Percentiles rank a stretch among this genome's conserved stretches.
Conservation (phyloP, 2,888 invertebrate species). For the Spicauda simplicius region DNA sequence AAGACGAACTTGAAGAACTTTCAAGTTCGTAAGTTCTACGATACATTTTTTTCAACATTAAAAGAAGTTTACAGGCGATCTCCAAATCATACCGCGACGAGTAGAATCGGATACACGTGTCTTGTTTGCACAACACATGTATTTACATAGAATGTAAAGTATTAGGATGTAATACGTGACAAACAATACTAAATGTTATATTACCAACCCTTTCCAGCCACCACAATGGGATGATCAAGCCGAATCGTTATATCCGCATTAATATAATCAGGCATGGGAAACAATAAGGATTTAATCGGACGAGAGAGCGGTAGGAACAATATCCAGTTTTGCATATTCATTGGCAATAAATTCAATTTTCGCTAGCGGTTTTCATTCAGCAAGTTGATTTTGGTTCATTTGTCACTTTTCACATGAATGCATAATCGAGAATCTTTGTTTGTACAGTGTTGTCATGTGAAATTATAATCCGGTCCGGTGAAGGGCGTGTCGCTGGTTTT, state of each 20-base stretch:
- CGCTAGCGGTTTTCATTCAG: constrained; percentile 69
- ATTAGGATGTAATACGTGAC: too few relatives aligned
- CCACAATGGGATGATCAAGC: constrained; percentile 42
- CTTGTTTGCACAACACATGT: too few relatives aligned
- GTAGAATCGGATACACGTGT: too few relatives aligned
- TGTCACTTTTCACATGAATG: constrained; percentile 68
- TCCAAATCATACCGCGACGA: too few relatives aligned
- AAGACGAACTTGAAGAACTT: too few relatives aligned
- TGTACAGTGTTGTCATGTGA: constrained; percentile 38
- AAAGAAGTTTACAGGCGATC: too few relatives aligned
- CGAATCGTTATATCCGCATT: constrained; percentile 36
- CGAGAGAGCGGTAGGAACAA: constrained; percentile 58
- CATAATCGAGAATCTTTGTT: constrained; percentile 49
- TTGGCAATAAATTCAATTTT: constrained; percentile 75
- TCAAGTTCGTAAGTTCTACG: too few relatives aligned
- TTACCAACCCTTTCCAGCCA: neutral
- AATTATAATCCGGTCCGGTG: constrained; percentile 10
- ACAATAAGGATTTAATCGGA: constrained; percentile 68
- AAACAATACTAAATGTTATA: too few relatives aligned
- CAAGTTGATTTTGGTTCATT: constrained; percentile 77
- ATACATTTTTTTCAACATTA: too few relatives aligned
- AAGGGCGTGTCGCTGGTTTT: too few relatives aligned
- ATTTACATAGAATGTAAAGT: too few relatives aligned
- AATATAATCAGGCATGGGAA: constrained; percentile 56
- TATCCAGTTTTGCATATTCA: constrained; percentile 77